Evolutionary conservation across 2,113 vertebrate species (phyloP), one percentile per base, ranked within the genome.

Genomic region (Odontophorus gujanensis): DNA sequence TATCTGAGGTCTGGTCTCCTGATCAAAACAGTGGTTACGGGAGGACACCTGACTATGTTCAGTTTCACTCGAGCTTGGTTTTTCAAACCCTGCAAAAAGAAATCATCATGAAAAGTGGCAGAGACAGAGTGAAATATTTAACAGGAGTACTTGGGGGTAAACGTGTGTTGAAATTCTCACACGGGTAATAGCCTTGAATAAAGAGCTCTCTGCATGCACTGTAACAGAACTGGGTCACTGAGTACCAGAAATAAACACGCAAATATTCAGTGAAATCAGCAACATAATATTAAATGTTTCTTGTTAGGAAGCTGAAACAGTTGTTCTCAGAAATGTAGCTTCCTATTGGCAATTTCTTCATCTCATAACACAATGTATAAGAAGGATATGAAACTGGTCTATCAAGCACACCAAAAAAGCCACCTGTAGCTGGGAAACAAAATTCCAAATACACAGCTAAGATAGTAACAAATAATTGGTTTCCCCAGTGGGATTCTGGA

Each of bases 1-100:
- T 99, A 99, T 97, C 99, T 98, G 55, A 99, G 98, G 94, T 99
- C 99, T 0, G 99, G 99, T 75, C 99, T 98, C 95, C 99, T 97
- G 97, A 99, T 99, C 94, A 99, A 97, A 32, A 99, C 99, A 4
- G 99, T 99, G 61, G 99, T 99, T 67, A 99, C 99, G 1, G 99
- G 99, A 63, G 99, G 99, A 95, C 99, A 99, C 87, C 99, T 97
- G 87, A 99, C 99, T 9, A 99, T 99, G 93, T 99, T 99, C 87
- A 99, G 95, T 94, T 99, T 99, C 78, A 99, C 98, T 14, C 98
- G 97, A 26, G 98, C 97, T 96, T 99, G 98, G 88, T 99, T 99
- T 97, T 99, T 99, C 87, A 99, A 98, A 95, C 98, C 99, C 99
- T 99, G 43, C 1, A n/a, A 96, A 65, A 59, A 91, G 40, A 55